These are phyloP conservation scores for Agonopterix subpropinquella DNA, from an alignment of 2,888 invertebrate species.

Conservation along the genomic window DNA sequence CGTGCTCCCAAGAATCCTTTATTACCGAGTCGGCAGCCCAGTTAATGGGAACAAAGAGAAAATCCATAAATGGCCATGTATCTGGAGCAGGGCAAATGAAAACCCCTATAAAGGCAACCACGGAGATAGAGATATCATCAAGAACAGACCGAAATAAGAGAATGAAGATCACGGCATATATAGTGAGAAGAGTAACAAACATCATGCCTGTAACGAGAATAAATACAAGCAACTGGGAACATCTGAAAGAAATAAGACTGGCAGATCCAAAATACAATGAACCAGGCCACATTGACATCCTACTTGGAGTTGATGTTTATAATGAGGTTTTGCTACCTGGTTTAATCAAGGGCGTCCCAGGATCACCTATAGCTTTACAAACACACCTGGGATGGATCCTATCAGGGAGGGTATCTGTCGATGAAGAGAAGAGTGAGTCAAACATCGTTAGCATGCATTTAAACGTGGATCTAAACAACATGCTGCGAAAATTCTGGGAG, in stretches of 20 bases:
- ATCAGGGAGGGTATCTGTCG: slow-evolving; percentile 8
- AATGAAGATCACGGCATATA: slow-evolving; percentile 14
- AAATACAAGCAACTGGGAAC: slow-evolving; percentile 9
- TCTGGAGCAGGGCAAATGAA: slow-evolving; percentile 10
- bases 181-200: slow-evolving; percentile 10
- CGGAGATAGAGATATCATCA: slow-evolving; percentile 10
- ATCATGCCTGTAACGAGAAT: slow-evolving; percentile 8
- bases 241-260: slow-evolving; percentile 9
- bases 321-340: slow-evolving; percentile 11
- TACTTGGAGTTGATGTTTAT: slow-evolving; percentile 14
- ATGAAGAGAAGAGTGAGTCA: neutral
- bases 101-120: slow-evolving; percentile 10
- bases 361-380: slow-evolving; percentile 11
- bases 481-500: slow-evolving; percentile 14
- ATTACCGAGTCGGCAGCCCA: slow-evolving; percentile 15
- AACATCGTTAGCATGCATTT: slow-evolving; percentile 10
- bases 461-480: slow-evolving; percentile 1
- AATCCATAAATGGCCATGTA: neutral
- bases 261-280: slow-evolving; percentile 13
- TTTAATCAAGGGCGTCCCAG: slow-evolving; percentile 8
- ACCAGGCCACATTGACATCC: slow-evolving; percentile 14
- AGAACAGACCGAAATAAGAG: slow-evolving; percentile 1
- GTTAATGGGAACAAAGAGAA: slow-evolving; percentile 11
- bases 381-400: slow-evolving; percentile 19
- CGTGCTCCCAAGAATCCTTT: slow-evolving; percentile 17